Conservation (phyloP, 2,113 vertebrate genomes). For the Nyctibius bracteatus region DNA sequence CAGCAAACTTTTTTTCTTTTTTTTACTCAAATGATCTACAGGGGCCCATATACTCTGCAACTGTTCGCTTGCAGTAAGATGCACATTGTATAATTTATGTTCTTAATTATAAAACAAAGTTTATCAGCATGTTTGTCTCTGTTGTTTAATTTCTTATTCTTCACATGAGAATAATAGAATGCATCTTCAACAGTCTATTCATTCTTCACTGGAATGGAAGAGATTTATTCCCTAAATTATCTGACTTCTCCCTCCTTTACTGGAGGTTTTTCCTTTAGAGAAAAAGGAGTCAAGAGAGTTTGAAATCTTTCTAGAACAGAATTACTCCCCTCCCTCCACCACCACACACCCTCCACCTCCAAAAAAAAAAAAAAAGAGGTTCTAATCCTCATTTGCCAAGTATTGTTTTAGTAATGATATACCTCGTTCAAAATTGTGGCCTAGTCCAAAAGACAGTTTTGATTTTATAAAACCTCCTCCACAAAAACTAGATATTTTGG, state of each 20-base stretch:
- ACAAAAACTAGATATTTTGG: neutral
- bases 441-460: neutral
- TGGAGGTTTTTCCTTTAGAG: neutral
- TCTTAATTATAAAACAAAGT: conserved; percentile 64
- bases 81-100: conserved; percentile 41
- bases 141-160: conserved; percentile 33
- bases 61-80: conserved; percentile 41
- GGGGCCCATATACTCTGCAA: conserved; percentile 60
- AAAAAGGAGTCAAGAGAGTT: neutral
- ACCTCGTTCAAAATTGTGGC: neutral
- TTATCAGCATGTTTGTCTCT: conserved; percentile 51
- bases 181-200: neutral
- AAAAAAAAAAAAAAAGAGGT: neutral
- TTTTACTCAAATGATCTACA: conserved; percentile 50
- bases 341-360: too few species aligned
- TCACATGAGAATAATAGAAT: conserved; percentile 5
- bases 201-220: conserved; percentile 1
- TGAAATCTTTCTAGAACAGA: neutral
- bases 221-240: neutral
- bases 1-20: conserved; percentile 49
- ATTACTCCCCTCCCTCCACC: accelerated
- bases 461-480: neutral
- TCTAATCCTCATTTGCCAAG: neutral
- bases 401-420: neutral
- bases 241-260: neutral